Conservation (phyloP, 1,140 invertebrate genomes). For the Nilaparvata lugens region DNA sequence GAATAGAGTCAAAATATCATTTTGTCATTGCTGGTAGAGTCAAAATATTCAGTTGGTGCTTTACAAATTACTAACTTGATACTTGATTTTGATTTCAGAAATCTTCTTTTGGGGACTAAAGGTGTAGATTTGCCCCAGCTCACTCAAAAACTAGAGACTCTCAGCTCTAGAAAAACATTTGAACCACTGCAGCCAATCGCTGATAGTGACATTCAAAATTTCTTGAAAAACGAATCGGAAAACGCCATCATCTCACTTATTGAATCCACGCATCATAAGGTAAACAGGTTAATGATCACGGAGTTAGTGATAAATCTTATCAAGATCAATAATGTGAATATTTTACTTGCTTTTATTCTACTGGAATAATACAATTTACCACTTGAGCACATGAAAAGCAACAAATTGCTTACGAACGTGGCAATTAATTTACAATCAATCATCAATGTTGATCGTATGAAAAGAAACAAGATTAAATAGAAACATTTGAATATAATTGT, state of each 20-base stretch:
- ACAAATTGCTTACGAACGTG: no score
- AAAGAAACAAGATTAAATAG: no score
- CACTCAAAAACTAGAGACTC: slow-evolving; percentile 77
- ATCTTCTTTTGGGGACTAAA: slow-evolving; percentile 83
- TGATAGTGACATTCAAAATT: slow-evolving; percentile 82
- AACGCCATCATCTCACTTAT: slow-evolving; percentile 87
- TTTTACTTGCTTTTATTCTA: no score
- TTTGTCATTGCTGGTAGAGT: neutral
- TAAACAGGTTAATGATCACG: slow-evolving; percentile 33
- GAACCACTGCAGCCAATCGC: slow-evolving; percentile 81
- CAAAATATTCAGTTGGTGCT: neutral
- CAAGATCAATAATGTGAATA: no score
- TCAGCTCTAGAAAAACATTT: slow-evolving; percentile 75
- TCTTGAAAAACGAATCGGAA: slow-evolving; percentile 85
- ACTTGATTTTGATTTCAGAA: slow-evolving; percentile 46
- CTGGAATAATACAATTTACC: no score
- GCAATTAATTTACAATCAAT: no score
- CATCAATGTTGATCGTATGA: no score
- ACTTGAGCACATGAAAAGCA: no score
- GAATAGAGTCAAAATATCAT: neutral
- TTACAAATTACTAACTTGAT: neutral
- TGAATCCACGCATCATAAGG: slow-evolving; percentile 76
- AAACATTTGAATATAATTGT: no score
- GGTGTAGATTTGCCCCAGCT: slow-evolving; percentile 90
- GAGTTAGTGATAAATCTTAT: no score